Percentiles rank a stretch among this genome's conserved stretches.
These are phyloP conservation scores for Glossophaga mutica DNA, from an alignment of 2,797 vertebrate genomes.

Conservation along the genomic window DNA sequence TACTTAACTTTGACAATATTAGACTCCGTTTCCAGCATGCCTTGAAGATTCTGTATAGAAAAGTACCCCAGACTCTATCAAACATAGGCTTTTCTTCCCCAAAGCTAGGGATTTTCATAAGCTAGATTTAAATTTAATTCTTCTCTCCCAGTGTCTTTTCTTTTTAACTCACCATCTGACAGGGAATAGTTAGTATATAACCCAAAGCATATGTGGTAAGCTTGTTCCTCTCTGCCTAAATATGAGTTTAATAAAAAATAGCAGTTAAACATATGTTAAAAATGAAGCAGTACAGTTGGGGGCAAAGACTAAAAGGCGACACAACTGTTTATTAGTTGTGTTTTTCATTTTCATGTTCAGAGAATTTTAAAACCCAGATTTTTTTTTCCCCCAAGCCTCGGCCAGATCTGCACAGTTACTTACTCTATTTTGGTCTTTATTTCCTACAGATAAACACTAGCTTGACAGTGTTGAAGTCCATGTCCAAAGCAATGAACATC, in stretches of 20 bases:
- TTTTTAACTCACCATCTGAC: slow-evolving; percentile 68
- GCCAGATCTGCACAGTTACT: not conserved
- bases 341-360: slow-evolving; percentile 69
- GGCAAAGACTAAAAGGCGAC: slow-evolving; percentile 78
- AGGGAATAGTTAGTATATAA: slow-evolving; percentile 63
- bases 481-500: not conserved
- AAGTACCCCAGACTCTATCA: not conserved
- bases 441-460: slow-evolving; percentile 21
- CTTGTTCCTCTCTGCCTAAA: slow-evolving; percentile 75
- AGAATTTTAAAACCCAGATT: slow-evolving; percentile 52
- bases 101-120: slow-evolving; percentile 38
- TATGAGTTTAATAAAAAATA: slow-evolving; percentile 79
- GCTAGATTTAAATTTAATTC: slow-evolving; percentile 46
- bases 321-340: slow-evolving; percentile 62
- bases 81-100: not conserved
- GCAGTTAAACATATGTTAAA: slow-evolving; percentile 83
- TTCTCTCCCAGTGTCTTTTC: slow-evolving; percentile 43
- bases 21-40: not conserved
- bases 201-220: slow-evolving; percentile 68
- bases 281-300: slow-evolving; percentile 72
- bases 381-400: not conserved
- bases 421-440: not conserved
- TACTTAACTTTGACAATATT: not conserved
- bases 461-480: not conserved
- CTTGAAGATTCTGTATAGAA: not conserved